These are phyloP conservation scores for Solenodon paradoxus DNA, from an alignment of 2,113 vertebrate genomes.

Conservation along the genomic window DNA sequence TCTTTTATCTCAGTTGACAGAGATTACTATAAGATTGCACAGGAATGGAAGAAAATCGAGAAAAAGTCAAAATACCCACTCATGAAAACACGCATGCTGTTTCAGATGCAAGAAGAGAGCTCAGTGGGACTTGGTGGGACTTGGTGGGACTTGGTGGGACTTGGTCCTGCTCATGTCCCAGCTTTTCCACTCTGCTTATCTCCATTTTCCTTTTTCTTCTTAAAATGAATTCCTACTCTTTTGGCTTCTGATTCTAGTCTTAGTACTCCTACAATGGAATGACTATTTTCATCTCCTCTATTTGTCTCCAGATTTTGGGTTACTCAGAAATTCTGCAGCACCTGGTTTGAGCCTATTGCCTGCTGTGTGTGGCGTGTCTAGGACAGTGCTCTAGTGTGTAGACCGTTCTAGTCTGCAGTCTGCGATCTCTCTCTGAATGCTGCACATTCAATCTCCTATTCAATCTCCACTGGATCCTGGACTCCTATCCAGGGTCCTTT, in stretches of 20 bases:
- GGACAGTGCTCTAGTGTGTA: no score
- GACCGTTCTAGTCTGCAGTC: no score
- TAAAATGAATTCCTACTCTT: neutral
- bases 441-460: neutral
- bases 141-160: no score
- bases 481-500: neutral
- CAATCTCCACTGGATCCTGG: neutral
- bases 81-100: neutral
- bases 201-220: neutral
- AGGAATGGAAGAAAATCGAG: neutral
- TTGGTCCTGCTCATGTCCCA: neutral
- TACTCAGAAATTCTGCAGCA: neutral
- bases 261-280: neutral
- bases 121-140: no score
- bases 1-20: neutral
- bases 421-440: neutral
- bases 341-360: neutral
- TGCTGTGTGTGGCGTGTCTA: neutral
- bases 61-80: neutral
- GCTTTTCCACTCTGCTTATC: neutral
- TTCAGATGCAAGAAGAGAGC: neutral
- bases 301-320: neutral
- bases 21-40: neutral
- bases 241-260: neutral
- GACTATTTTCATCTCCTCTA: neutral